These are phyloP conservation scores for Hetaerina titia DNA, from an alignment of 2,888 invertebrate species.

Conservation along the genomic window DNA sequence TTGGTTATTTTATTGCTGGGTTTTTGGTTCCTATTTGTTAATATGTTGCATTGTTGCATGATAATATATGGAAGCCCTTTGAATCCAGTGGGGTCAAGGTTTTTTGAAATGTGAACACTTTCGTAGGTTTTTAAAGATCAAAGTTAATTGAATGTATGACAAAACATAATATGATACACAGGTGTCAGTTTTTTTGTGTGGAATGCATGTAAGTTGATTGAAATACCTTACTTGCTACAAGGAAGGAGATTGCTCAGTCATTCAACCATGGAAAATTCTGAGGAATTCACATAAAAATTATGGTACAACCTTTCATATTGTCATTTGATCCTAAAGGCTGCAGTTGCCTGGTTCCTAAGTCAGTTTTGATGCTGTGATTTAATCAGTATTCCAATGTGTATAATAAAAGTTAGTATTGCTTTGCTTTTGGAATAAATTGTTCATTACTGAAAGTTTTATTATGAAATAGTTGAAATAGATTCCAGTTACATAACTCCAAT, in stretches of 20 bases:
- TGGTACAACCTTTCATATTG: slow-evolving; percentile 53
- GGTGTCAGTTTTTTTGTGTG: slow-evolving; percentile 6
- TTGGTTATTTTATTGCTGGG: slow-evolving; percentile 39
- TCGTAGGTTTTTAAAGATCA: background rate
- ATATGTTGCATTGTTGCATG: slow-evolving; percentile 24
- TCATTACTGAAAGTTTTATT: slow-evolving; percentile 23
- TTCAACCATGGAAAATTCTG: slow-evolving; percentile 3
- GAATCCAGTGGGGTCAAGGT: background rate
- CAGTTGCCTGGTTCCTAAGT: slow-evolving; percentile 61
- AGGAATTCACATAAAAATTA: slow-evolving; percentile 34
- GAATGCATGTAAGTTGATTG: slow-evolving; percentile 3
- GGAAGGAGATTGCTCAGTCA: slow-evolving; percentile 40
- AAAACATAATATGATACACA: background rate
- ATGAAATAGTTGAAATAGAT: slow-evolving; percentile 30
- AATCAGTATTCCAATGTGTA: slow-evolving; percentile 55
- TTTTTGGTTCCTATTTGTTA: slow-evolving; percentile 54
- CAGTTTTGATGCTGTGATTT: slow-evolving; percentile 64
- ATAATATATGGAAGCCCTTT: slow-evolving; percentile 27
- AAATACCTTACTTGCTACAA: slow-evolving; percentile 13
- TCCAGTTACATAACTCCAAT: slow-evolving; percentile 51
- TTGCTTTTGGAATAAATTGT: slow-evolving; percentile 57
- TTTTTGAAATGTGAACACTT: background rate
- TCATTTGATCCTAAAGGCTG: slow-evolving; percentile 46
- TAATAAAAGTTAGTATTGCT: slow-evolving; percentile 58
- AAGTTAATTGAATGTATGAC: background rate